Base-by-base conservation (phyloP, 2,888 invertebrate genomes). In the Notodonta ziczac region DNA sequence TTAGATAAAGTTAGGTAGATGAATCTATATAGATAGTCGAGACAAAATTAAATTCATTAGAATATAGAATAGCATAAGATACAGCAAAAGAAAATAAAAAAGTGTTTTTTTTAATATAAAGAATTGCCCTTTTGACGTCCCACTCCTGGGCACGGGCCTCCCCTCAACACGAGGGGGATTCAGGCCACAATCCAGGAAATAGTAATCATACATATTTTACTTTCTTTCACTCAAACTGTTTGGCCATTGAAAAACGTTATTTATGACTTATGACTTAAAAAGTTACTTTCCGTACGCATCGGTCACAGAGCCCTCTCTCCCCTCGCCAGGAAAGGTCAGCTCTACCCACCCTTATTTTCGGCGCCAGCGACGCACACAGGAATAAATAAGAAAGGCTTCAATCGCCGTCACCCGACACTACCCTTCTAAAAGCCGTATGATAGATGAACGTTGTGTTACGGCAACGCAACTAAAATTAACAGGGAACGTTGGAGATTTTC, bases 341-440 rank as follows among this genome's bases (percentile, higher is more conserved):
- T 71, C 73, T 74, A 76, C 73, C 78, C 73, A 76, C 73, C 78
- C 73, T 69, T 75, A 84, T 83, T 86, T 86, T 85, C 82, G 87
- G 82, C 85, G 85, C 83, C 88, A 84, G 82, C 85, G 84, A 85
- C 84, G 83, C 86, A 83, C 78, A 77, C 76, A 82, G 87, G 83
- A 87, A 87, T 86, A 89, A 88, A 88, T 89, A 90, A 87, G 87
- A 87, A 90, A 90, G 83, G 84, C 88, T 86, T 88, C 88, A 84
- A 87, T 86, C 86, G 84, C 82, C 85, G 85, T 86, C 88, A 84
- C 86, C 87, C 89, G 78, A 78, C 78, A 83, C 84, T 84, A 89
- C 91, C 92, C 92, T 90, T 92, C 87, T 87, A 86, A 85, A 85
- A 85, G 80, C 80, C 84, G 80, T 83, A 90, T 92, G 91, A 93